phyloP scores from a whole-genome alignment of 2,113 vertebrate genomes.

The Eupsittula cactorum region DNA sequence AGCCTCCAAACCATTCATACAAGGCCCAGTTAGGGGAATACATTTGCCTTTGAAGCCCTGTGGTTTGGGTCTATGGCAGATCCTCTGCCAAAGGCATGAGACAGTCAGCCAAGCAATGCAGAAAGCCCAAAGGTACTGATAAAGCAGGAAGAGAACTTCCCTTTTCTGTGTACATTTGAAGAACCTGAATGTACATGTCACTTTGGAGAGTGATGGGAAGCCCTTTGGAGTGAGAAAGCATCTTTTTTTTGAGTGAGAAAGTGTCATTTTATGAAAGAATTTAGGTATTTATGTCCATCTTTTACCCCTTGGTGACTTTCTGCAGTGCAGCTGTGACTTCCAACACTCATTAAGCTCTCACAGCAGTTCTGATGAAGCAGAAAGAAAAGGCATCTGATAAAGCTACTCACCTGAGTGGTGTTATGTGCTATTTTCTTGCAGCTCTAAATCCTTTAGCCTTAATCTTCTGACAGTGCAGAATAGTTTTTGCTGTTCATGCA shows the following conservation, averaged over 20 bases:
- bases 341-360: neutral
- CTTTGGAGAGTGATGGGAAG: neutral
- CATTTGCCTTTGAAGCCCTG: neutral
- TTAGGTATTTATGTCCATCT: neutral
- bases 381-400: neutral
- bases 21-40: neutral
- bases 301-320: neutral
- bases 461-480: neutral
- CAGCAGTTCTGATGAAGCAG: neutral
- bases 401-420: neutral
- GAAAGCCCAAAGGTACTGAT: rapidly evolving
- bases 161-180: neutral
- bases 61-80: neutral
- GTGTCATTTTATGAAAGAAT: neutral
- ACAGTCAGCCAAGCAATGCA: neutral
- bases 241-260: neutral
- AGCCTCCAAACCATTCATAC: neutral
- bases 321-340: neutral
- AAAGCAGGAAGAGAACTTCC: neutral
- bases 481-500: neutral
- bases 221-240: neutral
- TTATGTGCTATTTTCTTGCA: neutral
- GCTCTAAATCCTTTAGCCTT: neutral
- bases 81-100: neutral
- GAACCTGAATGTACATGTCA: neutral